Conservation (phyloP, 30 jellyfish, hydroid and myxozoan species). For the Sanderia malayensis region DNA sequence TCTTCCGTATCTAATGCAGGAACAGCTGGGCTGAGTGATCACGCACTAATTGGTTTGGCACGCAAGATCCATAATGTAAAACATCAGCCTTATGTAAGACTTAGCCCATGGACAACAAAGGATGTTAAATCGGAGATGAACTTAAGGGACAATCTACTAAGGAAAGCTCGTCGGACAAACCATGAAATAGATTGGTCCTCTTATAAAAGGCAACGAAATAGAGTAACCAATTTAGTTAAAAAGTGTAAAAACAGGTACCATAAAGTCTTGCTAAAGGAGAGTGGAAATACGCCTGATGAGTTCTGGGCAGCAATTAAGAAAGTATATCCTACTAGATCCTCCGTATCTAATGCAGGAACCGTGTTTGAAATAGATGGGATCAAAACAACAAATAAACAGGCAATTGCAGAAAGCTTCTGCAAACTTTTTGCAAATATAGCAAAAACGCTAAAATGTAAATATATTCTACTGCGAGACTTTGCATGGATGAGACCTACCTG, state of each 20-base stretch:
- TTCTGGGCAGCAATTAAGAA: slow-evolving; percentile 54
- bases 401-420: slow-evolving; percentile 15
- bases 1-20: no score
- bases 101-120: slow-evolving; percentile 51
- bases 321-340: slow-evolving; percentile 36
- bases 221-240: slow-evolving; percentile 50
- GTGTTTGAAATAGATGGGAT: slow-evolving; percentile 19
- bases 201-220: slow-evolving; percentile 32
- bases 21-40: no score
- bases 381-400: slow-evolving; percentile 22
- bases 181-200: slow-evolving; percentile 43
- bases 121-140: slow-evolving; percentile 49
- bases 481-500: slow-evolving; percentile 13
- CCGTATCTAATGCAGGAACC: slow-evolving; percentile 14
- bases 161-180: slow-evolving; percentile 45
- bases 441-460: slow-evolving; percentile 1
- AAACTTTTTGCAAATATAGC: slow-evolving; percentile 27
- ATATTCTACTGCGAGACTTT: not conserved
- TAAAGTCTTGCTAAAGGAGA: slow-evolving; percentile 38
- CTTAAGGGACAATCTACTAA: slow-evolving; percentile 52
- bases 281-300: slow-evolving; percentile 38
- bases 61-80: no score
- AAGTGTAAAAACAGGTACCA: slow-evolving; percentile 34
- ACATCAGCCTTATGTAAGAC: no score
- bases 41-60: no score